Conservation (phyloP, 53 echinoderm and acorn worm species). For the Apostichopus leukothele region DNA sequence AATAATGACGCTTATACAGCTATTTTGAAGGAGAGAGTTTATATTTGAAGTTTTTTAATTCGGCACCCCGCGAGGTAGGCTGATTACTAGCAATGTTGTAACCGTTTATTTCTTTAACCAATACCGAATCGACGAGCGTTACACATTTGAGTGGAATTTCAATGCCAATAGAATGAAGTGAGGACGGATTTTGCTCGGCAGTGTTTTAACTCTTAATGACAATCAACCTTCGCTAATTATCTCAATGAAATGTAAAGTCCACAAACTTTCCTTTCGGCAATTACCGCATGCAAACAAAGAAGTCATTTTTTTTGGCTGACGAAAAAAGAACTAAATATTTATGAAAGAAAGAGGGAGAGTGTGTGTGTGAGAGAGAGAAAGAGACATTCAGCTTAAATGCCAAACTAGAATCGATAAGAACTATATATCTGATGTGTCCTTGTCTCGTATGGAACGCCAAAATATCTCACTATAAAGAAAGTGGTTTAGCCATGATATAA, state of each 20-base stretch:
- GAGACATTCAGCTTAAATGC: too few species aligned
- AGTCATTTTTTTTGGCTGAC: not conserved
- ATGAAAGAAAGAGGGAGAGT: too few species aligned
- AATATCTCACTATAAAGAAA: too few species aligned
- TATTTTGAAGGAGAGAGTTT: not conserved
- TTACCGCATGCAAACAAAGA: not conserved
- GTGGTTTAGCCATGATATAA: too few species aligned
- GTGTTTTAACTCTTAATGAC: not conserved
- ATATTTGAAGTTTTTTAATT: slow-evolving; percentile 6
- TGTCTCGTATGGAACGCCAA: too few species aligned
- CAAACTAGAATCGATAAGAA: too few species aligned
- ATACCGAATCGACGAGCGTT: not conserved
- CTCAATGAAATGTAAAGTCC: not conserved
- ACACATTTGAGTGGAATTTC: slow-evolving; percentile 22
- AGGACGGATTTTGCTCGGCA: not conserved
- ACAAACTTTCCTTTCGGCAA: not conserved
- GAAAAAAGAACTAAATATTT: too few species aligned
- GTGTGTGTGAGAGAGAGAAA: too few species aligned
- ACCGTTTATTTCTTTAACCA: slow-evolving; percentile 14
- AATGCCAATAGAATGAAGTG: not conserved
- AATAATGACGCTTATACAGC: not conserved
- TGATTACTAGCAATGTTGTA: slow-evolving; percentile 35
- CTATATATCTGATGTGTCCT: too few species aligned
- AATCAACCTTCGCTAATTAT: slow-evolving; percentile 23
- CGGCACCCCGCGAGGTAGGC: slow-evolving; percentile 31